A percentile compares a stretch with the other conserved stretches of the same genome.
phyloP scores from a whole-genome alignment of 2,888 invertebrate genomes.

The Clostera curtula region DNA sequence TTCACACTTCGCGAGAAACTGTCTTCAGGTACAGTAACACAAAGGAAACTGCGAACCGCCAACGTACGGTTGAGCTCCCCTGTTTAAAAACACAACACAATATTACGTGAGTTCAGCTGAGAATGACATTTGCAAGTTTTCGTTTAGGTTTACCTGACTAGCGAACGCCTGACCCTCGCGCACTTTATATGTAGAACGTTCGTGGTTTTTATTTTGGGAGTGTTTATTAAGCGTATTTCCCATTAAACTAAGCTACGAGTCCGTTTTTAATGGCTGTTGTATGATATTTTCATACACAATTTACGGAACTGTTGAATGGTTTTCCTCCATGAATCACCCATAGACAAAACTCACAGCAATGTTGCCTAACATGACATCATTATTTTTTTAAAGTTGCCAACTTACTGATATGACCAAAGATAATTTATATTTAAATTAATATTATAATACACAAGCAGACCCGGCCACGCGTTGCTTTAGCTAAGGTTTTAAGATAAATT shows the following conservation, averaged over 20 bases:
- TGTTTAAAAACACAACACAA: constrained; percentile 39
- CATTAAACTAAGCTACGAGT: constrained; percentile 48
- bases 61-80: too few species aligned
- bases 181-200: constrained; percentile 41
- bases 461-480: too few species aligned
- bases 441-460: too few species aligned
- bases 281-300: constrained; percentile 23
- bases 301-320: constrained; percentile 28
- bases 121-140: constrained; percentile 74
- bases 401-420: too few species aligned
- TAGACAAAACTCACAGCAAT: constrained; percentile 17
- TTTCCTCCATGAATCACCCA: constrained; percentile 42
- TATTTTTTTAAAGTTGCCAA: too few species aligned
- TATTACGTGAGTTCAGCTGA: constrained; percentile 68
- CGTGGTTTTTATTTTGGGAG: constrained; percentile 41
- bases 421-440: too few species aligned
- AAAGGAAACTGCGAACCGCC: constrained; percentile 8
- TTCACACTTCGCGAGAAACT: too few species aligned
- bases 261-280: constrained; percentile 20
- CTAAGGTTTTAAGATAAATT: too few species aligned
- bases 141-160: constrained; percentile 63
- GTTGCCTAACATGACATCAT: not conserved
- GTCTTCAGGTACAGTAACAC: constrained; percentile 8
- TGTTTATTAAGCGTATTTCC: constrained; percentile 62
- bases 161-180: constrained; percentile 59